Conservation (phyloP, 2,888 invertebrate genomes). For the Andrena bucephala region DNA sequence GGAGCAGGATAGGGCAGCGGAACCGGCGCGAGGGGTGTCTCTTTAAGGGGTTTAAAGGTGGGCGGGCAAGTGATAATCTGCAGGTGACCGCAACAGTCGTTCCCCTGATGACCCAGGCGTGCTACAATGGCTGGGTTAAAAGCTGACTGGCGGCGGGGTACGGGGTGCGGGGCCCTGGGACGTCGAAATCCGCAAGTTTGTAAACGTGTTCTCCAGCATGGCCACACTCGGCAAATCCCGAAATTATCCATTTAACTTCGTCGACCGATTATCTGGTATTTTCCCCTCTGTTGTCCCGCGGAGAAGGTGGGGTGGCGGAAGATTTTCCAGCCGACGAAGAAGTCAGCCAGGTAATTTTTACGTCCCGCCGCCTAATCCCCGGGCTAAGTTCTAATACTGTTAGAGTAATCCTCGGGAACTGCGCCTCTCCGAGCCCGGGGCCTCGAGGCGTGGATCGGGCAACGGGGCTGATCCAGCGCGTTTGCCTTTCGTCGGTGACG, state of each 20-base stretch:
- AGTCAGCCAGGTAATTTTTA: conserved; percentile 63
- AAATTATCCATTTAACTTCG: conserved; percentile 83
- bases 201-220: conserved; percentile 77
- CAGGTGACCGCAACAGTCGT: conserved; percentile 81
- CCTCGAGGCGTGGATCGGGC: conserved; percentile 35
- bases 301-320: neutral
- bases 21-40: conserved; percentile 25
- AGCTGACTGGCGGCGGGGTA: neutral
- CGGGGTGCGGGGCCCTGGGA: neutral
- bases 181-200: conserved; percentile 77
- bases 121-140: conserved; percentile 3
- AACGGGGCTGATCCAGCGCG: neutral
- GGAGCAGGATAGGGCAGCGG: neutral
- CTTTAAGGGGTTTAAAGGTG: conserved; percentile 63
- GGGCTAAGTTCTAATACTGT: conserved; percentile 70
- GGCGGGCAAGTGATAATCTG: conserved; percentile 83
- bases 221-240: conserved; percentile 71
- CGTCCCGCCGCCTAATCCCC: conserved; percentile 64
- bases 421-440: neutral
- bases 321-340: conserved; percentile 19
- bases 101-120: conserved; percentile 47
- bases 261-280: conserved; percentile 64
- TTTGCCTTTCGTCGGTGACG: neutral
- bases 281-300: conserved; percentile 4
- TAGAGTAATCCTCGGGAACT: conserved; percentile 55